Evolutionary conservation across 2,797 vertebrate genomes (phyloP), one percentile per base, ranked within the genome.

Genomic region (Lepilemur septentrionalis): DNA sequence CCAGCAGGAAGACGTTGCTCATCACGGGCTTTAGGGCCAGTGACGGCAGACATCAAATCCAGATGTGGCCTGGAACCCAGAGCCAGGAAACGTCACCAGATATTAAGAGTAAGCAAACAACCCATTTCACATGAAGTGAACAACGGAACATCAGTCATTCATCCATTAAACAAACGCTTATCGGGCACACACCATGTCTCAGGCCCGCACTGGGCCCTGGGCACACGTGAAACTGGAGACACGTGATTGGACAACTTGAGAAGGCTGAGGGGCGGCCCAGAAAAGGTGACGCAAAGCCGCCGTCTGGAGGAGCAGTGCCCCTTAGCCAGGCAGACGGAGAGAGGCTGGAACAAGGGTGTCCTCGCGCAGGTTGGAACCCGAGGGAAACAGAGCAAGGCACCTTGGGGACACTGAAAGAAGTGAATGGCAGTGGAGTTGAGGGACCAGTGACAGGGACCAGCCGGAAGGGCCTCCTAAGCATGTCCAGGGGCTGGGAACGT

Each of bases 91-190:
- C 28, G 1, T n/a, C 46, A 55, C 50, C 88, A 75, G 78, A 57
- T 7, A 83, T 28, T 59, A 57, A 91, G 22, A 86, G 12, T n/a
- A 55, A 82, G 46, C 63, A 80, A 94, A 91, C 14, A 82, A 63
- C 41, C 76, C 32, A 1, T 43, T 73, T 48, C 89, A 28, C 41
- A 38, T 18, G 25, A 83, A 82, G 2, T 43, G n/a, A 76, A 81
- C 52, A 89, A 93, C 63, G 52, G 89, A 52, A 30, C 32, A 38
- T 48, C 52, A 61, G 23, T 55, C n/a, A 13, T 30, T 38, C 55
- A 57, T 78, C 84, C 87, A 35, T 81, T 78, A 88, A 79, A 93
- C 55, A 95, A 88, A 88, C 48, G 15, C 25, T 46, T 41, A 41
- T 18, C 52, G 46, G 50, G n/a, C 23, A 52, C 52, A 35, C 32